Conservation (phyloP, 2,888 invertebrate species). For the Meghimatium bilineatum region DNA sequence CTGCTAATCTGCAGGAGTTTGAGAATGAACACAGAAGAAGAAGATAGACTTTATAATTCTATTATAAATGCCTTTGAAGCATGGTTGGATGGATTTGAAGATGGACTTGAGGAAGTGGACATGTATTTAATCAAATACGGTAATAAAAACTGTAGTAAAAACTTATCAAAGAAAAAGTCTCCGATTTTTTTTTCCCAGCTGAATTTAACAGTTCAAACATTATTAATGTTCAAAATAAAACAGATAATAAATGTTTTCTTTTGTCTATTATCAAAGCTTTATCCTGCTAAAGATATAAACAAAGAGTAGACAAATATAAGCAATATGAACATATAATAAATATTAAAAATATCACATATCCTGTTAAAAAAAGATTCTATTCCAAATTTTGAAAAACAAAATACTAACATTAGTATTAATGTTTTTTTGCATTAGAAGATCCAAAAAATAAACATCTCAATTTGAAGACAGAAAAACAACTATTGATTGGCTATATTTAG, state of each 20-base stretch:
- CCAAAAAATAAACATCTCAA: not conserved
- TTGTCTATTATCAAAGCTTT: constrained; percentile 30
- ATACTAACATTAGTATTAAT: not conserved
- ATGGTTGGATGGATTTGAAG: too few relatives aligned
- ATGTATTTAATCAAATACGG: not conserved
- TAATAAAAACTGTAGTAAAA: not conserved
- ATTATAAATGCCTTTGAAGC: too few relatives aligned
- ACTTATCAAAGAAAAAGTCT: not conserved
- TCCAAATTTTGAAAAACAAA: constrained; percentile 1
- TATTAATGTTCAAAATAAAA: constrained; percentile 24
- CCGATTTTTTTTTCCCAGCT: constrained; percentile 30
- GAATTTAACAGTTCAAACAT: constrained; percentile 27
- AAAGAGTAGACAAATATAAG: constrained; percentile 12
- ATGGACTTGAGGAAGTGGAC: not conserved
- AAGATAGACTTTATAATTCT: too few relatives aligned
- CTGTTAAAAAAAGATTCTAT: constrained; percentile 5
- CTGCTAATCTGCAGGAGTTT: too few relatives aligned
- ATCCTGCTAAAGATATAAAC: constrained; percentile 21
- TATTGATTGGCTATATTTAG: not conserved
- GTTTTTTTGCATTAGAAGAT: not conserved
- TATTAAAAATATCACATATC: not conserved
- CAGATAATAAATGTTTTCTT: constrained; percentile 38
- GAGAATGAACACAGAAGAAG: too few relatives aligned
- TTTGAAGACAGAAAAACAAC: not conserved
- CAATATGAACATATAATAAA: not conserved